Base-by-base conservation (phyloP, 2,797 vertebrate species). In the Oceanodroma leucorhoa region DNA sequence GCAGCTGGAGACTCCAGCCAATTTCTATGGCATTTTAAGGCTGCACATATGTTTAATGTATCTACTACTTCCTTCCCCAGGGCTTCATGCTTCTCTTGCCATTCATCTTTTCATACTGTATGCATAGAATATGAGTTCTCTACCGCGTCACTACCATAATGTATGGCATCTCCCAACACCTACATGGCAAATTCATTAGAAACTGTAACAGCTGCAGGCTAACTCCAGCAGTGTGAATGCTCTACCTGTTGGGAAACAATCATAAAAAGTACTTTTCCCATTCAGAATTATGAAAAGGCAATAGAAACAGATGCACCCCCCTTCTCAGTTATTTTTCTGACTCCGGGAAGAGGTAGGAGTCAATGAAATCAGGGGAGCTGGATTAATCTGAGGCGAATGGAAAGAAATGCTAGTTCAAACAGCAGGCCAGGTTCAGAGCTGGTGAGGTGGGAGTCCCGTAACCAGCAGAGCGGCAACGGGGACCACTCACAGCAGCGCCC, bases 41-140 rank as follows among this genome's bases (percentile, higher is more conserved):
- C 78, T 10, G 40, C 91, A 95, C 94, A 95, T 95, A 93, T 96
- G 92, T 94, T 97, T 96, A 95, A 94, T 93, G 26, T 55, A 94
- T 96, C 76, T 51, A 82, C 83, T 91, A 34, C 69, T 94, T 96
- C 81, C 76, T 94, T 94, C 93, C 84, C 92, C 41, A 70, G 87
- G 92, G 94, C 73, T 94, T 93, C 50, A 9, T 66, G 87, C 46
- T 90, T 94, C 77, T 90, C 87, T 61, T 84, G 55, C 73, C 88
- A 83, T 96, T 96, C 93, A 93, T 96, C 92, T 96, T 94, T 94
- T 64, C 45, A 13, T 24, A 55, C 75, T 65, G 15, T 48, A 54
- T 48, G 67, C 81, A 82, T 2, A 93, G 94, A 83, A 77, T 80
- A 54, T 64, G 75, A 95, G 62, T 90, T 90, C 65, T 77, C 87